Evolutionary conservation across 2,888 invertebrate species (phyloP).

Genomic region (Orthosia cruda): DNA sequence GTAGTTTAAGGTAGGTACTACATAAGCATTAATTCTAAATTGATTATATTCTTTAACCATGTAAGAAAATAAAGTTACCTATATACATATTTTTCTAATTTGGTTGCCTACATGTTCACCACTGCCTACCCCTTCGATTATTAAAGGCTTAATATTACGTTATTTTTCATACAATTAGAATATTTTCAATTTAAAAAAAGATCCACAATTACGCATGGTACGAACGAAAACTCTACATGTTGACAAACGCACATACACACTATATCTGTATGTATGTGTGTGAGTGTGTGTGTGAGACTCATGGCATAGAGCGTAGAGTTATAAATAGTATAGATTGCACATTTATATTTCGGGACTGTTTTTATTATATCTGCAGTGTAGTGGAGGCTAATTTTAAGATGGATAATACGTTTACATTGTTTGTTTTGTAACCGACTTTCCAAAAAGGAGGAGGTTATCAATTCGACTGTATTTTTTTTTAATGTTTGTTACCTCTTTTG

Average conservation of each 20-base stretch:
- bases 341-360: constrained; percentile 28
- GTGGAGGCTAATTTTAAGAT: constrained; percentile 1
- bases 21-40: not conserved
- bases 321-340: constrained; percentile 50
- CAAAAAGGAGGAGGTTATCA: no score
- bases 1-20: no score
- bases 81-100: no score
- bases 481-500: no score
- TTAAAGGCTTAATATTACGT: no score
- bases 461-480: no score
- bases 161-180: no score
- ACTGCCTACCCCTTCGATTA: no score
- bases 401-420: not conserved
- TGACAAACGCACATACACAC: constrained; percentile 45
- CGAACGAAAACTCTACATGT: constrained; percentile 35
- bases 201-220: constrained; percentile 35
- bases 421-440: no score
- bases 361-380: constrained; percentile 4
- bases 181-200: not conserved
- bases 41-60: no score
- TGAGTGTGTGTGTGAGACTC: constrained; percentile 25
- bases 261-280: not conserved
- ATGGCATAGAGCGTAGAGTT: constrained; percentile 46
- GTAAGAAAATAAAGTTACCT: no score
- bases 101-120: no score